A percentile compares a stretch with the other conserved stretches of the same genome.
These are phyloP conservation scores for Tethea ocularis DNA, from an alignment of 2,888 invertebrate species.

Conservation along the genomic window DNA sequence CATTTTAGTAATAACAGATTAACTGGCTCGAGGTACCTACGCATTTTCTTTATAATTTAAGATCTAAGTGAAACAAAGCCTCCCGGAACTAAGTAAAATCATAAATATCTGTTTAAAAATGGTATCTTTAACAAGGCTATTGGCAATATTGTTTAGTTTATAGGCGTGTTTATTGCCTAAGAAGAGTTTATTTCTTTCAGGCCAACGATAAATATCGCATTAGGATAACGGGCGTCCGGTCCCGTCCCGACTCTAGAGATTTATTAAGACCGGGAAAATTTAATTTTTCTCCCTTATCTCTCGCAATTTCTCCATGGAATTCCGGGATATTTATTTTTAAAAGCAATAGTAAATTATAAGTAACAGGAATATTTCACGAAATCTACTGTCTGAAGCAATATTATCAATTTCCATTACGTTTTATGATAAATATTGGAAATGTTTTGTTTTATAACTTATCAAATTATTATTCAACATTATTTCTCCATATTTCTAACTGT, in stretches of 20 bases:
- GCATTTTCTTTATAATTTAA: no score
- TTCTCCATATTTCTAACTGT: background rate
- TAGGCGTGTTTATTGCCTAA: constrained; percentile 60
- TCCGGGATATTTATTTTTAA: constrained; percentile 37
- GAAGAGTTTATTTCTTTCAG: constrained; percentile 66
- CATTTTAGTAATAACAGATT: no score
- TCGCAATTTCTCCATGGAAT: constrained; percentile 50
- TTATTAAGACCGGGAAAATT: constrained; percentile 65
- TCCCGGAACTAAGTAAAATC: background rate
- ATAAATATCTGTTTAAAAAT: constrained; percentile 29
- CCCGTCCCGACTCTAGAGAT: constrained; percentile 48
- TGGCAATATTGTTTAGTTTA: constrained; percentile 58
- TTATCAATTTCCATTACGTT: no score
- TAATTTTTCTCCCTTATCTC: constrained; percentile 57
- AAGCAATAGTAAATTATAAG: background rate
- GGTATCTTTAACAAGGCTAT: constrained; percentile 29
- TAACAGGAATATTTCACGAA: background rate
- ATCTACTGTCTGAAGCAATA: background rate
- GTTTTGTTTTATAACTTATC: no score
- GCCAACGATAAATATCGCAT: constrained; percentile 71
- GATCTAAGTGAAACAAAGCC: background rate
- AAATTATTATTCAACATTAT: background rate
- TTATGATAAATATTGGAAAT: background rate
- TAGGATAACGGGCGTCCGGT: constrained; percentile 56
- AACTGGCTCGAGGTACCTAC: no score